phyloP scores from a whole-genome alignment of 2,888 invertebrate genomes.

The Meandrusa payeni region DNA sequence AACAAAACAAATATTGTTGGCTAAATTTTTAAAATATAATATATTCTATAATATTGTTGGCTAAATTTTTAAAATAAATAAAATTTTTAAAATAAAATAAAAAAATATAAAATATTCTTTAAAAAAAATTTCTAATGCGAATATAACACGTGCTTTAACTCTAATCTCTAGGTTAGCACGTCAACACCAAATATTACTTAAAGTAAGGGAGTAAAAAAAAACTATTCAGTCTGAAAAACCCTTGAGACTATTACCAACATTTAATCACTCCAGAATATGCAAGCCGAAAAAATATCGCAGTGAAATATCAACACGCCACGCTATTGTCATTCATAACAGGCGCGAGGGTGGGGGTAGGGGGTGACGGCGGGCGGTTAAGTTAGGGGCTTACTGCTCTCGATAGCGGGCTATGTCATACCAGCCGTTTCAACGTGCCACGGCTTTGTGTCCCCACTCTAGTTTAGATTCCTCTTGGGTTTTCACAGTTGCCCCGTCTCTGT shows the following conservation, averaged over 20 bases:
- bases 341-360: slow-evolving; percentile 31
- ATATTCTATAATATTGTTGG: no score
- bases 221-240: slow-evolving; percentile 39
- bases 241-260: slow-evolving; percentile 59
- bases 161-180: no score
- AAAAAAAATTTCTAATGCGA: no score
- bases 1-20: no score
- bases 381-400: slow-evolving; percentile 47
- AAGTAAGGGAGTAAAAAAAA: slow-evolving; percentile 45
- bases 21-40: no score
- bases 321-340: slow-evolving; percentile 78
- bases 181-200: slow-evolving; percentile 55
- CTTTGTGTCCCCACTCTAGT: slow-evolving; percentile 46
- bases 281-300: slow-evolving; percentile 63
- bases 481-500: slow-evolving; percentile 34
- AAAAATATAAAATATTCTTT: no score
- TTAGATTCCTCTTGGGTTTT: slow-evolving; percentile 42
- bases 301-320: slow-evolving; percentile 61
- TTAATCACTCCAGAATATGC: slow-evolving; percentile 76
- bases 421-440: slow-evolving; percentile 42
- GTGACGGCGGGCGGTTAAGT: slow-evolving; percentile 32
- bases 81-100: no score
- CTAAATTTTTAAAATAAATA: no score
- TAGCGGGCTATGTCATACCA: slow-evolving; percentile 61
- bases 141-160: no score